phyloP scores from a whole-genome alignment of 2,888 invertebrate species.

The Morpho achilles region DNA sequence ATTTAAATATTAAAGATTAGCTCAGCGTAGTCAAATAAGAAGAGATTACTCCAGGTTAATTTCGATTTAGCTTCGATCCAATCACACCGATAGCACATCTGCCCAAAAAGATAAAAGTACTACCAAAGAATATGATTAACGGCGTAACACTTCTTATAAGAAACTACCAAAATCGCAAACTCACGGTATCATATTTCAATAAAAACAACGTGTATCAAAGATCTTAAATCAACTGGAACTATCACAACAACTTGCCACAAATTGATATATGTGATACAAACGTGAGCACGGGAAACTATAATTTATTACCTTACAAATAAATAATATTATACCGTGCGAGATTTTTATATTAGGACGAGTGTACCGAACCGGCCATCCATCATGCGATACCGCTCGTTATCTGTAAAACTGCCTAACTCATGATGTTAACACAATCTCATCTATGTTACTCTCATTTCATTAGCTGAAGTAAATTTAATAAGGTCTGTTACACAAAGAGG shows the following conservation, averaged over 20 bases:
- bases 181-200: conserved; percentile 17
- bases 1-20: too few relatives aligned
- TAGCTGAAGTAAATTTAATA: conserved; percentile 30
- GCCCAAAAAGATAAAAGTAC: too few relatives aligned
- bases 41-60: too few relatives aligned
- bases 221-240: conserved; percentile 17
- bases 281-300: conserved; percentile 1
- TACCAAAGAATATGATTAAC: too few relatives aligned
- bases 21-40: too few relatives aligned
- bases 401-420: conserved; percentile 31
- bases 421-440: conserved; percentile 35
- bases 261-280: conserved; percentile 13
- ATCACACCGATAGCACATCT: too few relatives aligned
- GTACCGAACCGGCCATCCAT: conserved; percentile 17
- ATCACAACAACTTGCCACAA: conserved; percentile 10
- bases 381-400: conserved; percentile 34
- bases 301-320: conserved; percentile 11
- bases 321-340: conserved; percentile 3
- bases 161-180: conserved; percentile 11
- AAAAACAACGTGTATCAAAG: conserved; percentile 13
- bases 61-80: too few relatives aligned
- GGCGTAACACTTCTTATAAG: conserved; percentile 1
- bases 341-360: conserved; percentile 6
- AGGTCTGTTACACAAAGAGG: conserved; percentile 17
- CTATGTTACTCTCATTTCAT: conserved; percentile 33